Percentiles rank a stretch among this genome's conserved stretches.
These are phyloP conservation scores for Salvelinus alpinus DNA, from an alignment of 2,113 vertebrate species.

Conservation along the genomic window DNA sequence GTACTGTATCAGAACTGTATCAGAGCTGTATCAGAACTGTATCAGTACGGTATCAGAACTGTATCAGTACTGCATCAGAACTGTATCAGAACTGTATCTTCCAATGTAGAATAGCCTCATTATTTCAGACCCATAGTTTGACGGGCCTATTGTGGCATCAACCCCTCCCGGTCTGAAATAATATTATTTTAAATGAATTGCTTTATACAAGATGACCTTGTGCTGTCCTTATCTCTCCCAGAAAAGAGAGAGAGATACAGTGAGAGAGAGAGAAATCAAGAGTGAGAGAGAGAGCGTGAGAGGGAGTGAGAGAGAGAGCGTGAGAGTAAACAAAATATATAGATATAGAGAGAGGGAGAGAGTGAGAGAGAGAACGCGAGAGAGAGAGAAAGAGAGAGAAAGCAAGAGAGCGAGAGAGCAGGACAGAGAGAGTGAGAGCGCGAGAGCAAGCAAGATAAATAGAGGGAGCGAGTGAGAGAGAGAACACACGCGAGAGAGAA, in stretches of 20 bases:
- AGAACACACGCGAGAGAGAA: neutral
- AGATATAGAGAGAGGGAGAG: neutral
- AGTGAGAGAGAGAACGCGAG: neutral
- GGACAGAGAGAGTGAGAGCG: neutral
- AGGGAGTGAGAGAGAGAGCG: neutral
- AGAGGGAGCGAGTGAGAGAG: neutral
- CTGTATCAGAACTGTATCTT: neutral
- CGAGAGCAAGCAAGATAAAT: neutral
- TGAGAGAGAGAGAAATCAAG: neutral
- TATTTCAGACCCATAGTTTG: neutral
- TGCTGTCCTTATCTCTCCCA: neutral
- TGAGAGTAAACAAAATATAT: no score
- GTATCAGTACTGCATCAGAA: no score
- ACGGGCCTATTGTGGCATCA: neutral
- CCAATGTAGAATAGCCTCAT: no score
- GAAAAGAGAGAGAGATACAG: neutral
- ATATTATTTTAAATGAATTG: conserved; percentile 22
- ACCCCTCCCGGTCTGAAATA: conserved; percentile 1
- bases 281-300: neutral
- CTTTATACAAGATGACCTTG: conserved; percentile 17
- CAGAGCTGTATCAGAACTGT: no score
- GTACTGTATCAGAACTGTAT: neutral
- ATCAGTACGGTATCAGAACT: no score
- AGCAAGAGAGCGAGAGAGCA: neutral
- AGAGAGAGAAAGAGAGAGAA: neutral